Percentiles rank a stretch among this genome's conserved stretches.
phyloP scores from a whole-genome alignment of 2,888 invertebrate species.

The Sceliomorpha sp. region DNA sequence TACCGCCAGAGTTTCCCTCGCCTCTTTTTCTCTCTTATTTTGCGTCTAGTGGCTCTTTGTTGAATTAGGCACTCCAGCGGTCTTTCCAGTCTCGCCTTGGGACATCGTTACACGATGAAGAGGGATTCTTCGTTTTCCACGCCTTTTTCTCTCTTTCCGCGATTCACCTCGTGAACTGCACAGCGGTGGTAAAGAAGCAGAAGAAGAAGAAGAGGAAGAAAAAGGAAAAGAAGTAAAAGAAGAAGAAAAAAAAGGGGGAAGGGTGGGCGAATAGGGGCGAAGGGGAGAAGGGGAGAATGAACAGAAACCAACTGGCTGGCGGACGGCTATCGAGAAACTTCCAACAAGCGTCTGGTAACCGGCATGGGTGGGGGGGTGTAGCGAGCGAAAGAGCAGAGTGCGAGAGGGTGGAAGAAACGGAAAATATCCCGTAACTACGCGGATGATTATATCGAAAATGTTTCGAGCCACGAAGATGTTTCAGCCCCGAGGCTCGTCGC shows the following conservation, averaged over 20 bases:
- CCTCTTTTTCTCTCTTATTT: conserved; percentile 40
- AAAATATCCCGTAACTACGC: conserved; percentile 50
- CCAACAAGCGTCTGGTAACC: conserved; percentile 19
- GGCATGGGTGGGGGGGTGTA: conserved; percentile 13
- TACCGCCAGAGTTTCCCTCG: conserved; percentile 28
- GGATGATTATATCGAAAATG: conserved; percentile 66
- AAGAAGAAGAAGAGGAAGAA: conserved; percentile 7
- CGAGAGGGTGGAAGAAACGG: conserved; percentile 17
- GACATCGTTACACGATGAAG: conserved; percentile 70
- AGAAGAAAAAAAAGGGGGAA: conserved; percentile 15
- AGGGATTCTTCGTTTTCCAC: conserved; percentile 57
- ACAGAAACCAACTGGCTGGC: conserved; percentile 23
- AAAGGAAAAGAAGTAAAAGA: conserved; percentile 22
- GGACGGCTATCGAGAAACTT: conserved; percentile 40
- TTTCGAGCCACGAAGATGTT: conserved; percentile 19
- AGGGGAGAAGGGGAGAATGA: too few relatives aligned
- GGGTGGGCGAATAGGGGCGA: too few relatives aligned
- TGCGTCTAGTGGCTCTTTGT: conserved; percentile 60
- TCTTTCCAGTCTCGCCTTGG: conserved; percentile 65
- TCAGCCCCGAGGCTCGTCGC: background rate
- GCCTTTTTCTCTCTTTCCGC: conserved; percentile 25
- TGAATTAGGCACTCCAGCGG: conserved; percentile 67
- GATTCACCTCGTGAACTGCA: conserved; percentile 28
- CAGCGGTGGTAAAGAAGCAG: conserved; percentile 28
- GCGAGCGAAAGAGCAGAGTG: conserved; percentile 9